Conservation (phyloP, 2,113 vertebrate species). For the Plotosus lineatus region DNA sequence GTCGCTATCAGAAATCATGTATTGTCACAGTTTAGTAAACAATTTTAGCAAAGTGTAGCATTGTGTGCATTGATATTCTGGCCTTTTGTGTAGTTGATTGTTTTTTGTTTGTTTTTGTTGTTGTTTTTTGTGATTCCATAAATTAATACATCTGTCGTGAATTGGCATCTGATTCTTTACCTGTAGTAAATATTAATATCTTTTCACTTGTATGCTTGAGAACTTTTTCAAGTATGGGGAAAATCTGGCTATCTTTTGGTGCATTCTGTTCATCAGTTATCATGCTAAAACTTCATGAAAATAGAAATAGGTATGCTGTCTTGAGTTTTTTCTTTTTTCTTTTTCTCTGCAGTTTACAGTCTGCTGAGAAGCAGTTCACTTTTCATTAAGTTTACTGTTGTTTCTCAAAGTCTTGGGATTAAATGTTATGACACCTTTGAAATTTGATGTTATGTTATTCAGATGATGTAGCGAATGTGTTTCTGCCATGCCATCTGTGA, state of each 20-base stretch:
- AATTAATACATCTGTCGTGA: neutral
- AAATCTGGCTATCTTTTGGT: slow-evolving; percentile 27
- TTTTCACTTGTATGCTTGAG: slow-evolving; percentile 14
- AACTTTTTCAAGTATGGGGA: slow-evolving; percentile 23
- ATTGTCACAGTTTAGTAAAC: neutral
- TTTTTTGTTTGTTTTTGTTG: neutral
- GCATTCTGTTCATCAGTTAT: slow-evolving; percentile 13
- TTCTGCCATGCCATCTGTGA: neutral
- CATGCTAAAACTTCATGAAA: neutral
- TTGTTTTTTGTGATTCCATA: no score
- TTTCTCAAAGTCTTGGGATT: neutral
- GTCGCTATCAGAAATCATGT: neutral
- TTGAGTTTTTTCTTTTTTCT: no score
- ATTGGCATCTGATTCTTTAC: neutral
- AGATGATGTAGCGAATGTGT: neutral
- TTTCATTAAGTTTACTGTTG: neutral
- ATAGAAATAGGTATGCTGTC: neutral
- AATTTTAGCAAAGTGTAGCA: neutral
- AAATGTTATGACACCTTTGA: neutral
- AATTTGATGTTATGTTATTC: neutral
- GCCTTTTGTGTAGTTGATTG: neutral
- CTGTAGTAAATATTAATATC: slow-evolving; percentile 18
- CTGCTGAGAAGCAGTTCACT: neutral
- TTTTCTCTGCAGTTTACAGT: no score
- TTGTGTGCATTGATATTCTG: neutral